These are phyloP conservation scores for Timema cristinae DNA, from an alignment of 2,888 invertebrate genomes.

Conservation along the genomic window DNA sequence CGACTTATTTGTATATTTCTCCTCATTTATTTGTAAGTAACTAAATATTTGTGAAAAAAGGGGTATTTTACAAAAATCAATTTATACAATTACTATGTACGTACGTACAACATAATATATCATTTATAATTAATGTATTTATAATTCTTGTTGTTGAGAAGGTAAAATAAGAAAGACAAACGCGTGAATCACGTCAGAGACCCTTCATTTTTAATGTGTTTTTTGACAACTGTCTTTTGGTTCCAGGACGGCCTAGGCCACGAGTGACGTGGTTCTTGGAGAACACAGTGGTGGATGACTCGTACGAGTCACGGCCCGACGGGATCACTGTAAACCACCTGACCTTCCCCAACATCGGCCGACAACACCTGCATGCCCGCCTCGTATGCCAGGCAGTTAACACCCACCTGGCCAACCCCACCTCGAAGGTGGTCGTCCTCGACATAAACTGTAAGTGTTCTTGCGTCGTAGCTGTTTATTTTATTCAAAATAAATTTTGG, in stretches of 20 bases:
- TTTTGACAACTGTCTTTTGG: constrained; percentile 5
- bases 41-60: too few relatives aligned
- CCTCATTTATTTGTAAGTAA: too few relatives aligned
- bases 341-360: constrained; percentile 71
- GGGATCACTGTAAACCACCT: constrained; percentile 74
- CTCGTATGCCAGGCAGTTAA: constrained; percentile 86
- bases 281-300: constrained; percentile 78
- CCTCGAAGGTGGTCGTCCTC: constrained; percentile 72
- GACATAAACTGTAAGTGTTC: constrained; percentile 78
- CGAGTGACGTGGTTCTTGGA: constrained; percentile 81
- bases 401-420: constrained; percentile 75
- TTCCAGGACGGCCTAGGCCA: constrained; percentile 56
- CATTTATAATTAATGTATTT: too few relatives aligned
- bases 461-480: background rate
- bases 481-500: too few relatives aligned
- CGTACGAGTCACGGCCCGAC: constrained; percentile 65
- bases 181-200: too few relatives aligned
- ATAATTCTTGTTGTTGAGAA: too few relatives aligned
- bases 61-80: too few relatives aligned
- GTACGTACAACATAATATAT: too few relatives aligned
- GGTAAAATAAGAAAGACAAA: too few relatives aligned
- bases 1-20: too few relatives aligned
- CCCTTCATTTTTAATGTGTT: background rate
- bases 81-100: too few relatives aligned
- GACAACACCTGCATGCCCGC: constrained; percentile 77